Evolutionary conservation across 2,113 vertebrate species (phyloP).

Genomic region (Rhinoderma darwinii): DNA sequence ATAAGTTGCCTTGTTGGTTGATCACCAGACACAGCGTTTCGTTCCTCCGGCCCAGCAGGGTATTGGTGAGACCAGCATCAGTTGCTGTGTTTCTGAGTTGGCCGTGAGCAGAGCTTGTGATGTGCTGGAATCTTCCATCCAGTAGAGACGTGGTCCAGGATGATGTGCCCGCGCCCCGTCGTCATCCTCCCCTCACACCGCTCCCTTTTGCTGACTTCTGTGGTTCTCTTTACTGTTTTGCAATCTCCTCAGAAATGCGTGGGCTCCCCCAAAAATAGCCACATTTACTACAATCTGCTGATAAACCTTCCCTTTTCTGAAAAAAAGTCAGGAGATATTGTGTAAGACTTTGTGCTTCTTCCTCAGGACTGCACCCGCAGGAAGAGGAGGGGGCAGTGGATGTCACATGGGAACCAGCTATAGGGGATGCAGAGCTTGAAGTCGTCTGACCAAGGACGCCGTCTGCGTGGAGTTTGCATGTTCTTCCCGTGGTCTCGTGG

Average conservation of each 20-base stretch:
- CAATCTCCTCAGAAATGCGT: conserved; percentile 22
- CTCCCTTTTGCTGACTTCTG: not conserved
- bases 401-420: too few relatives aligned
- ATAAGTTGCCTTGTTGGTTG: too few relatives aligned
- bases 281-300: conserved; percentile 5
- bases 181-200: not conserved
- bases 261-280: not conserved
- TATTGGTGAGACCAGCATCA: not conserved
- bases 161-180: not conserved
- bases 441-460: too few relatives aligned
- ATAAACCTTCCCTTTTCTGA: conserved; percentile 5
- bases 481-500: too few relatives aligned
- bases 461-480: too few relatives aligned
- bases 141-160: not conserved
- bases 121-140: not conserved
- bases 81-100: not conserved
- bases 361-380: not conserved
- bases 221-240: not conserved
- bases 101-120: not conserved
- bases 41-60: not conserved
- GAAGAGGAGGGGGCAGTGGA: too few relatives aligned
- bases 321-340: conserved; percentile 20
- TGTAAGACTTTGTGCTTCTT: not conserved
- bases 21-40: too few relatives aligned
- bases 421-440: too few relatives aligned